Conservation (phyloP, 2,113 vertebrate species). For the Stegostoma tigrinum region DNA sequence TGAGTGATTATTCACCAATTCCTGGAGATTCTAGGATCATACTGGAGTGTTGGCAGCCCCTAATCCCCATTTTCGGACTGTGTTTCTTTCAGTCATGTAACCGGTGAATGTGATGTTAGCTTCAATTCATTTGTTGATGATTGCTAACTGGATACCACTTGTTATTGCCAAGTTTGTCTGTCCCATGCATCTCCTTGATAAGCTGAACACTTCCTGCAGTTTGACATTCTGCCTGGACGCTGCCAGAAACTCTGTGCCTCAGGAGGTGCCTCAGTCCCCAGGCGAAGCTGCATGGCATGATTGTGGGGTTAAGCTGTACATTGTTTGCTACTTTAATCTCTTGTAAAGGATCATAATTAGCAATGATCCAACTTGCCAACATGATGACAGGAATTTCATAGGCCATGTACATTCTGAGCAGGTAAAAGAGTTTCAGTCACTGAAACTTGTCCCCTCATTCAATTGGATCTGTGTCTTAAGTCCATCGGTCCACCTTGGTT, state of each 20-base stretch:
- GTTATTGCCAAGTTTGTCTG: not conserved
- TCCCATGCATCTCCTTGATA: not conserved
- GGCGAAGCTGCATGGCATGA: not conserved
- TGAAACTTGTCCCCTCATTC: not conserved
- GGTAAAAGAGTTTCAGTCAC: not conserved
- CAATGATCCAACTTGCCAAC: not conserved
- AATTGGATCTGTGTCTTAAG: not conserved
- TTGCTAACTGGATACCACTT: not conserved
- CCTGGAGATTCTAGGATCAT: not conserved
- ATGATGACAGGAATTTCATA: not conserved
- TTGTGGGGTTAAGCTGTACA: not conserved
- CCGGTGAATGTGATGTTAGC: not conserved
- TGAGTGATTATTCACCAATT: not conserved
- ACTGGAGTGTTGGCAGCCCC: not conserved
- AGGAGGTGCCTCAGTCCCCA: not conserved
- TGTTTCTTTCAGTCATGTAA: not conserved
- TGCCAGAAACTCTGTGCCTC: not conserved
- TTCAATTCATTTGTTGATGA: not conserved
- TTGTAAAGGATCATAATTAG: not conserved
- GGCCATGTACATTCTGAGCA: not conserved
- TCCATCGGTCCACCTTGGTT: not conserved
- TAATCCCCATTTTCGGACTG: not conserved
- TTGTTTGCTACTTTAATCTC: not conserved
- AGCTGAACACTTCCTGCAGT: not conserved
- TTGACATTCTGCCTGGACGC: not conserved